A percentile compares a stretch with the other conserved stretches of the same genome.
These are phyloP conservation scores for Exocentrus adspersus DNA, from an alignment of 2,888 invertebrate genomes.

Conservation along the genomic window DNA sequence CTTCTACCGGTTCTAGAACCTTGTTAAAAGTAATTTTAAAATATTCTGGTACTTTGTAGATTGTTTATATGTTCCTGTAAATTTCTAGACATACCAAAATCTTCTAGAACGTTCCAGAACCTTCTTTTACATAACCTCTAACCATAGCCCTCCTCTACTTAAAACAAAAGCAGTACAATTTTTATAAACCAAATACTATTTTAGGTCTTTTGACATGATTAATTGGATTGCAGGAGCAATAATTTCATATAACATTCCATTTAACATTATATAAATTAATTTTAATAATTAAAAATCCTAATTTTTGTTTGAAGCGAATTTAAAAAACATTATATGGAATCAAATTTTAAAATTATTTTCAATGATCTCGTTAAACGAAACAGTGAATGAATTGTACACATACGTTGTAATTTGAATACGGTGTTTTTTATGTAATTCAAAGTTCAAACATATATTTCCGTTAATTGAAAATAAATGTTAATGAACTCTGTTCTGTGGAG, in stretches of 20 bases:
- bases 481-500: neutral
- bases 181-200: too few relatives aligned
- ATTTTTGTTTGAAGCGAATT: too few relatives aligned
- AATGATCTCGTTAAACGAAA: slow-evolving; percentile 1
- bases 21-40: too few relatives aligned
- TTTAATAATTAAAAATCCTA: too few relatives aligned
- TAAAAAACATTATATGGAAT: neutral
- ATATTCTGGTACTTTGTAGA: too few relatives aligned
- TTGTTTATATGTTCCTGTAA: too few relatives aligned
- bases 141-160: too few relatives aligned
- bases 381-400: neutral
- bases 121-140: too few relatives aligned
- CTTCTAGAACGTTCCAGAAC: too few relatives aligned
- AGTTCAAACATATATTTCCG: neutral
- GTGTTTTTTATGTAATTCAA: neutral
- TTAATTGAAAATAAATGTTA: neutral
- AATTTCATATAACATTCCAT: slow-evolving; percentile 18
- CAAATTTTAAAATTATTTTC: slow-evolving; percentile 1
- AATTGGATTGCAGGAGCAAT: slow-evolving; percentile 4
- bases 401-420: neutral
- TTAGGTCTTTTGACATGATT: neutral
- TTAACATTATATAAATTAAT: neutral
- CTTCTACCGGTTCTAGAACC: too few relatives aligned
- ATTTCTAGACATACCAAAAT: too few relatives aligned
- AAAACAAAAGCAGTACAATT: too few relatives aligned